Evolutionary conservation across 1,140 invertebrate genomes (phyloP).

Genomic region (Sweltsa coloradensis): DNA sequence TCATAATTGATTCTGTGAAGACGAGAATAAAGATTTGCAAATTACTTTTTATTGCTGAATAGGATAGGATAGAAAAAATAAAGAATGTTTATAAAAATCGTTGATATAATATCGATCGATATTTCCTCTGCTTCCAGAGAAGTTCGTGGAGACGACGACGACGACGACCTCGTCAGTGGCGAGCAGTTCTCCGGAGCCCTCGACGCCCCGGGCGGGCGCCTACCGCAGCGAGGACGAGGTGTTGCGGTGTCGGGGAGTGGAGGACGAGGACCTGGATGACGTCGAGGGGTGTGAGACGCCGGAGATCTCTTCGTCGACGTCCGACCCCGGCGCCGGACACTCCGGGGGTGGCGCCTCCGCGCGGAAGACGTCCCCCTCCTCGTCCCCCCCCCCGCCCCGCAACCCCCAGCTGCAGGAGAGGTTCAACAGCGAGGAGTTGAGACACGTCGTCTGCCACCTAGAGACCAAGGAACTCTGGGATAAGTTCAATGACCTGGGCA

Average conservation of each 20-base stretch:
- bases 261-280: conserved; percentile 20
- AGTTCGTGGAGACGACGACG: conserved; percentile 22
- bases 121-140: no score
- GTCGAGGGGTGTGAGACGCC: conserved; percentile 19
- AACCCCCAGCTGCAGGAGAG: conserved; percentile 52
- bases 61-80: no score
- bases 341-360: conserved; percentile 15
- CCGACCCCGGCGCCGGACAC: conserved; percentile 17
- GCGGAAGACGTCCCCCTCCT: conserved; percentile 1
- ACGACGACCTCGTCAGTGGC: conserved; percentile 19
- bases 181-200: conserved; percentile 15
- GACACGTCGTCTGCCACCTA: conserved; percentile 73
- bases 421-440: conserved; percentile 71
- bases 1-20: no score
- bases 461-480: conserved; percentile 84
- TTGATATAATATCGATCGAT: no score
- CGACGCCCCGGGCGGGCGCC: no score
- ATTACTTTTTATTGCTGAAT: no score
- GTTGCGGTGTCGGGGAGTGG: no score
- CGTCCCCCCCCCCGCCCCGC: conserved; percentile 28
- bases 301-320: conserved; percentile 20
- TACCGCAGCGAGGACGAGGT: conserved; percentile 7
- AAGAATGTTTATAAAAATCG: no score
- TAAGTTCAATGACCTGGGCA: conserved; percentile 87
- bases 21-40: no score